Base-by-base conservation (phyloP, 2,797 vertebrate species). In the Crax fasciolata region DNA sequence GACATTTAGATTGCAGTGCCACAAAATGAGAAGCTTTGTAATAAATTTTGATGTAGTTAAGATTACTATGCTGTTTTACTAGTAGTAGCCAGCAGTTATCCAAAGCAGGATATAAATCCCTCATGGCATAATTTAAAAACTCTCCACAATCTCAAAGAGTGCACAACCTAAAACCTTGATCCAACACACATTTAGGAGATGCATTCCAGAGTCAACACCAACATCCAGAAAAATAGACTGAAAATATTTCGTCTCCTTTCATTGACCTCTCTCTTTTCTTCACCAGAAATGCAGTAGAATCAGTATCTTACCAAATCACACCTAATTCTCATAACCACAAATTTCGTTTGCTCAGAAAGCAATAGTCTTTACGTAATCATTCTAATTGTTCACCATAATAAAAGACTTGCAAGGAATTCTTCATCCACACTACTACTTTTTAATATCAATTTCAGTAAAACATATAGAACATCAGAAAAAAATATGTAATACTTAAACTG, bases 251-350 rank as follows among this genome's bases (percentile, higher is more conserved):
- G 6, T 68, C n/a, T 89, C 52, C 27, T 89, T 85, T 68, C 68
- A 61, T 25, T 85, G 72, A 83, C 65, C 49, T 85, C 87, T 85
- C 87, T 72, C 38, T 59, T 87, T 74, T 59, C 52, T 71, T 81
- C 58, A 61, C 28, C 44, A 54, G 57, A 89, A 77, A 58, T n/a
- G 61, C 32, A 85, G 35, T 24, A 80, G 15, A 68, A 74, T 49
- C 55, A 66, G 0, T 67, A 48, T 15, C 41, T 83, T 83, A 41
- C 43, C 67, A 85, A 91, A 71, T 65, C 61, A 82, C 61, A 89
- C 77, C 16, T 25, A 32, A 7, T 54, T 63, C n/a, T 72, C 57
- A 35, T 35, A 86, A 71, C 17, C 23, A 51, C 39, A 30, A 16
- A 75, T 28, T 84, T 58, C 7, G 38, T 25, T 86, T 58, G 55